These are phyloP conservation scores for Spea multiplicata DNA, from an alignment of 2,113 vertebrate genomes.

Conservation along the genomic window DNA sequence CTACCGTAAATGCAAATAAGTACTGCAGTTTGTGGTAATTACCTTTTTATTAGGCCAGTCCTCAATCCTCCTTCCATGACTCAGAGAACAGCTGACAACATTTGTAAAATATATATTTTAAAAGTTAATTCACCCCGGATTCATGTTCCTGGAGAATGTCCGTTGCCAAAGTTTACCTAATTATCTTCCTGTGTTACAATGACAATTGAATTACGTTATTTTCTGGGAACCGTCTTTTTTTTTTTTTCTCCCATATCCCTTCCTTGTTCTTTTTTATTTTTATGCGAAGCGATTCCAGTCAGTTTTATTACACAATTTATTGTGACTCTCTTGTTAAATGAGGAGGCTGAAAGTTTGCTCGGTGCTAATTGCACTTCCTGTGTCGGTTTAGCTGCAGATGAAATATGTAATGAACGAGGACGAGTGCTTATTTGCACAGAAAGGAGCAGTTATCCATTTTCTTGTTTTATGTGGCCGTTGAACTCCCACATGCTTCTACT, in stretches of 20 bases:
- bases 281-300: conserved; percentile 51
- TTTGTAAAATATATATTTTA: conserved; percentile 25
- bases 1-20: too few relatives aligned
- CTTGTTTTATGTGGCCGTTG: not conserved
- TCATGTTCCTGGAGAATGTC: conserved; percentile 52
- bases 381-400: not conserved
- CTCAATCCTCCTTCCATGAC: not conserved
- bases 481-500: not conserved
- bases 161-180: conserved; percentile 60
- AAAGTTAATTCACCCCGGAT: conserved; percentile 54
- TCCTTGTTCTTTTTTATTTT: conserved; percentile 8
- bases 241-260: not conserved
- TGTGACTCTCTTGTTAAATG: conserved; percentile 44
- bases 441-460: not conserved
- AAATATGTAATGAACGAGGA: not conserved
- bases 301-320: conserved; percentile 57
- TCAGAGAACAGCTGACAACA: conserved; percentile 9
- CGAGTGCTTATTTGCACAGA: not conserved
- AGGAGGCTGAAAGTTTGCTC: not conserved
- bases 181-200: conserved; percentile 59
- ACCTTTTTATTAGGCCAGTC: too few relatives aligned
- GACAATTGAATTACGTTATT: conserved; percentile 58
- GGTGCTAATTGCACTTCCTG: conserved; percentile 23
- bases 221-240: conserved; percentile 54
- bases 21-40: too few relatives aligned